phyloP scores from a whole-genome alignment of 2,888 invertebrate genomes.

The Drosophila koepferae region DNA sequence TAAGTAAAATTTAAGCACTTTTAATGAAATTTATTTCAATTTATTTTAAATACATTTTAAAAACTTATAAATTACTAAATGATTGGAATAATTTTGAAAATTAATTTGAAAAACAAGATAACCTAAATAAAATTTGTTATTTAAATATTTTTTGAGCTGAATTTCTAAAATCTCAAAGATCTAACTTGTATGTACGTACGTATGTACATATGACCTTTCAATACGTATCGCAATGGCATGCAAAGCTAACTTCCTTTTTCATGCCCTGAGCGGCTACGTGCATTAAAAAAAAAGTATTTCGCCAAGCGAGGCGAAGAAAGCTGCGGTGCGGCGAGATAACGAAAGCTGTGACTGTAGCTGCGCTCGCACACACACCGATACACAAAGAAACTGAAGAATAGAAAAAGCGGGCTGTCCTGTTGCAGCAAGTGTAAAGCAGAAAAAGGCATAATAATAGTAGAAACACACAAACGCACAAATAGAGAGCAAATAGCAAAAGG shows the following conservation, averaged over 20 bases:
- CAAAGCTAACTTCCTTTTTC: slow-evolving; percentile 10
- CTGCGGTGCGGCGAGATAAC: slow-evolving; percentile 21
- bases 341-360: slow-evolving; percentile 16
- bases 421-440: slow-evolving; percentile 29
- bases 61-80: background rate
- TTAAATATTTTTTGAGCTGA: background rate
- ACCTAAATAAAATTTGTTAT: background rate
- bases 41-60: background rate
- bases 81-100: background rate
- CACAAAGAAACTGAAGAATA: slow-evolving; percentile 1
- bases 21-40: background rate
- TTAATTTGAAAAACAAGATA: slow-evolving; percentile 1
- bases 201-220: background rate
- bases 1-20: background rate
- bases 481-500: slow-evolving; percentile 52
- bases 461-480: slow-evolving; percentile 10
- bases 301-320: slow-evolving; percentile 24
- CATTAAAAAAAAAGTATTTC: slow-evolving; percentile 25
- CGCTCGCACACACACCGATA: background rate
- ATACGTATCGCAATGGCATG: background rate
- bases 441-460: slow-evolving; percentile 37
- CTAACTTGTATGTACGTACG: background rate
- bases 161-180: background rate
- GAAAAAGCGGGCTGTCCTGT: slow-evolving; percentile 55
- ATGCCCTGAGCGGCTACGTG: slow-evolving; percentile 25